Evolutionary conservation across 2,888 invertebrate genomes (phyloP), one percentile per base, ranked within the genome.

Genomic region (Anorthoa munda): DNA sequence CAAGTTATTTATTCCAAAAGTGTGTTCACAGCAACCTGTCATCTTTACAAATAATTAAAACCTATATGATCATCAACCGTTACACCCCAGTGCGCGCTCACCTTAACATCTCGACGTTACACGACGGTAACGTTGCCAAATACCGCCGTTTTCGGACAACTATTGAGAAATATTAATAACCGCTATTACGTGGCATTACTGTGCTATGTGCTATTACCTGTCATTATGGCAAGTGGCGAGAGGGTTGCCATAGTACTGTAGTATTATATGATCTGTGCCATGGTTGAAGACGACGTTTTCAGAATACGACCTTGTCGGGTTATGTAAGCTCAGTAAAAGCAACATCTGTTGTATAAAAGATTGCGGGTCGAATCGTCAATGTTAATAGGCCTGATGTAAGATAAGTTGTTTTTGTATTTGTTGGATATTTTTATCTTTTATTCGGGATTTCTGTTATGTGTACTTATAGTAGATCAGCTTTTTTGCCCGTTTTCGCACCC

Each of bases 271-370:
- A n/a, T n/a, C n/a, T n/a, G n/a, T n/a, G n/a, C n/a, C 66, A 64
- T 75, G 68, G 71, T 59, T 58, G 50, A 53, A 50, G 66, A 61
- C n/a, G n/a, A n/a, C n/a, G 53, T 56, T 39, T 69, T 39, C 66
- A 70, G 60, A 51, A 31, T 39, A 50, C 68, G 84, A 83, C 81
- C 81, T 80, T 81, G 74, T 31, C 4, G 21, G 46, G 56, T 83
- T 81, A 75, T 60, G 39, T 80, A 81, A 80, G 84, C 75, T 83
- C 75, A 79, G 80, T 71, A 83, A 68, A 68, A 83, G 71, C 48
- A 48, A 21, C 61, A 63, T 46, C 31, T 55, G 58, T 58, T 66
- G 23, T 23, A 18, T 46, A 51, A 45, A 56, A 66, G 12, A 60
- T 18, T 56, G 58, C 53, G 26, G 4, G 13, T 50, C 56, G 4